Conservation (phyloP, 2,113 vertebrate genomes). For the Podilymbus podiceps region DNA sequence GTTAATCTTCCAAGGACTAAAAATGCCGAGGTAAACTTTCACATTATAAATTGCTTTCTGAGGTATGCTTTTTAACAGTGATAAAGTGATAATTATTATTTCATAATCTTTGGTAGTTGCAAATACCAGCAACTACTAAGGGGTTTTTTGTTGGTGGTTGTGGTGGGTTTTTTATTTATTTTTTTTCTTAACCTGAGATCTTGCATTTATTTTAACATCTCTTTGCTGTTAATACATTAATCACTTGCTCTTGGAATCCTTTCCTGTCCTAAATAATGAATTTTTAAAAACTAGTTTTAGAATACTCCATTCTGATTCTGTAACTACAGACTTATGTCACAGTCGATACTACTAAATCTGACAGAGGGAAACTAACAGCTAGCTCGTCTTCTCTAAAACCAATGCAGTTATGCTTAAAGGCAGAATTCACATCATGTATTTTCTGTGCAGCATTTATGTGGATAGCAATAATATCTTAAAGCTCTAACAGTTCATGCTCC, state of each 20-base stretch:
- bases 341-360: not conserved
- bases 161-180: not conserved
- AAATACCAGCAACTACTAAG: not conserved
- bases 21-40: conserved; percentile 81
- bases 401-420: not conserved
- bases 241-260: not conserved
- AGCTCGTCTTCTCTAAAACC: not conserved
- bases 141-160: no score
- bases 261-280: not conserved
- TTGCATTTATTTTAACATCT: not conserved
- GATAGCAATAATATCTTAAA: not conserved
- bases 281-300: not conserved
- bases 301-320: not conserved
- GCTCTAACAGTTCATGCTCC: not conserved
- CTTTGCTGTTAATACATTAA: not conserved
- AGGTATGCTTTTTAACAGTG: not conserved
- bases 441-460: not conserved
- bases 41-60: not conserved
- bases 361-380: not conserved
- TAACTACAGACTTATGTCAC: not conserved
- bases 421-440: not conserved
- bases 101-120: not conserved
- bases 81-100: not conserved
- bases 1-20: conserved; percentile 86
- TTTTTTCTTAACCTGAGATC: not conserved